Evolutionary conservation across 2,888 invertebrate genomes (phyloP).

Genomic region (Dinocampus coccinellae): DNA sequence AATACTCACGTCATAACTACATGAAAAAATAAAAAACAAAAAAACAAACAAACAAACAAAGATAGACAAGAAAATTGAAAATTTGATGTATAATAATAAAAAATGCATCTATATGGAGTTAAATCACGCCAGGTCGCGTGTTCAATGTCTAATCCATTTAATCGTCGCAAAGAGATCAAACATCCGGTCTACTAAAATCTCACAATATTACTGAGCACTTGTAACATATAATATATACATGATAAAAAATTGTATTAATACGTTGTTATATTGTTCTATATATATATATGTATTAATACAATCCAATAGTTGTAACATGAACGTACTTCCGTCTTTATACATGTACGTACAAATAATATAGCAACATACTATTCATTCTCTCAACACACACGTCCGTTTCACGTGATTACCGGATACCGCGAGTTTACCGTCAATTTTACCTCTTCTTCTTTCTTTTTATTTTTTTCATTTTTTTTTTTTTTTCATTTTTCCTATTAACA

Average conservation of each 20-base stretch:
- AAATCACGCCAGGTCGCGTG: constrained; percentile 47
- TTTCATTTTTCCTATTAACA: constrained; percentile 17
- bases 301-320: not conserved
- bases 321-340: not conserved
- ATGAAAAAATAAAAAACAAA: too few species aligned
- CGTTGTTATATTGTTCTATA: not conserved
- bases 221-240: not conserved
- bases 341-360: not conserved
- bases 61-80: not conserved
- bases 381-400: constrained; percentile 12
- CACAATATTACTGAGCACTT: not conserved
- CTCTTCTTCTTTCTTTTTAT: not conserved
- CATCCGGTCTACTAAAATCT: constrained; percentile 7
- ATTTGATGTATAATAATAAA: not conserved
- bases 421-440: constrained; percentile 7
- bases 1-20: too few species aligned
- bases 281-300: not conserved
- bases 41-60: not conserved
- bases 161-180: not conserved
- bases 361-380: not conserved
- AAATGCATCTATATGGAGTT: constrained; percentile 18
- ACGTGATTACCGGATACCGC: constrained; percentile 19
- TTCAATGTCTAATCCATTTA: constrained; percentile 1
- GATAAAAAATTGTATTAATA: not conserved
- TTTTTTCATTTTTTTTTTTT: not conserved